Evolutionary conservation across 2,888 invertebrate species (phyloP), one percentile per base, ranked within the genome.

Genomic region (Venustoraphidia nigricollis): DNA sequence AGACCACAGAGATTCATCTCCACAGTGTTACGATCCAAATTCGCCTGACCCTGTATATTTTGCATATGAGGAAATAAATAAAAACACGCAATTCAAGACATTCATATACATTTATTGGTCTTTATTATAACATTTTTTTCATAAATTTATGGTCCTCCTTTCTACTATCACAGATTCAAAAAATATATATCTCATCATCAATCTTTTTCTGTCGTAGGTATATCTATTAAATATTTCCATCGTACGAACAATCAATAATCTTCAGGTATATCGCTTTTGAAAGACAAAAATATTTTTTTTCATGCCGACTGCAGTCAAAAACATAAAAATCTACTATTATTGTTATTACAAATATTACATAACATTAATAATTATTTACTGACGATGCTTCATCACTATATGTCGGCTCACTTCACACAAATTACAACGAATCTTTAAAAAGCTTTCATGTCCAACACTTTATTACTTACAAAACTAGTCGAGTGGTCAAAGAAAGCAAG

Each of bases 81-180:
- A 27, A 27, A 27, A 27, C 6, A 27, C 27, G 6, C 6, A 27
- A 27, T 27, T 27, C 27, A 27, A 27, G 27, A 27, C 27, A 27
- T 27, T 27, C 27, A 27, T 27, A 27, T 47, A 47, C 47, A 47
- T 47, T 47, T 47, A 47, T 47, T 54, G 38, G 49, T 51, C 49
- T 43, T 49, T 44, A 36, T 49, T 41, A 41, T 38, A 14, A 56
- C 60, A 59, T 59, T 58, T 57, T 59, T 63, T 65, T 65, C 64
- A 66, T 66, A 67, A 66, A 66, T 60, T 58, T 62, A 62, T 65
- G 66, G 67, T 67, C 66, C 67, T 67, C 66, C 67, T 57, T 66
- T 60, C 68, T 68, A 68, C 66, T 68, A 68, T 68, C 68, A 68
- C 68, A 68, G 68, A 63, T 67, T 64, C 64, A 62, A 67, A 65